Base-by-base conservation (phyloP, 2,888 invertebrate genomes). In the Pammene fasciana region DNA sequence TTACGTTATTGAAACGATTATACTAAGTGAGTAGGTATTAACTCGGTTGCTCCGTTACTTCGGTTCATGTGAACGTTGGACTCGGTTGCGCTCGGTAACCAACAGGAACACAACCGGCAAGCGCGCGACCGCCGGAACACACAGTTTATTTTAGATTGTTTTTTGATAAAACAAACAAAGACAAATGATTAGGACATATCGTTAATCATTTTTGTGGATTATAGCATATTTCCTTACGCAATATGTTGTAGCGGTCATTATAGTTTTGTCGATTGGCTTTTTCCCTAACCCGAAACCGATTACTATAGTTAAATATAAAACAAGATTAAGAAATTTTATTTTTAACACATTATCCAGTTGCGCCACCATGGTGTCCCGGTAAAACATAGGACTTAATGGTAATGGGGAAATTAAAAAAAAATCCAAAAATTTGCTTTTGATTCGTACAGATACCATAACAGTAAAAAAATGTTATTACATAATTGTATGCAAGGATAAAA, bases 161-260 rank as follows among this genome's bases (percentile, higher is more conserved):
- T n/a, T 92, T 88, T 89, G 87, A 90, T 90, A 89, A 89, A 87
- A 87, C 84, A 88, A 86, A 88, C 89, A 87, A 85, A 86, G 85
- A 87, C 85, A 83, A 86, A 87, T 86, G 83, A 87, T 87, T 85
- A 86, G 83, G 80, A 78, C 72, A 79, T 82, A 85, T 85, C 86
- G 84, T 89, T 88, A 85, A 86, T 89, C 86, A 86, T 85, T 80
- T 81, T 79, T 79, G 77, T 76, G 78, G 79, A 83, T 86, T 85
- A 84, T 83, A 85, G 81, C 79, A 79, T 78, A 78, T 75, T 81
- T 85, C 81, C 80, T 81, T 80, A 76, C 77, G 76, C 78, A 78
- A 76, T 81, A 70, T 72, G 62, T 73, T 60, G 46, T 68, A n/a
- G 54, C 43, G 43, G 65, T 59, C 62, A 67, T 67, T 64, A 65